Evolutionary conservation across 2,888 invertebrate genomes (phyloP).

Genomic region (Cartodere bifasciata): DNA sequence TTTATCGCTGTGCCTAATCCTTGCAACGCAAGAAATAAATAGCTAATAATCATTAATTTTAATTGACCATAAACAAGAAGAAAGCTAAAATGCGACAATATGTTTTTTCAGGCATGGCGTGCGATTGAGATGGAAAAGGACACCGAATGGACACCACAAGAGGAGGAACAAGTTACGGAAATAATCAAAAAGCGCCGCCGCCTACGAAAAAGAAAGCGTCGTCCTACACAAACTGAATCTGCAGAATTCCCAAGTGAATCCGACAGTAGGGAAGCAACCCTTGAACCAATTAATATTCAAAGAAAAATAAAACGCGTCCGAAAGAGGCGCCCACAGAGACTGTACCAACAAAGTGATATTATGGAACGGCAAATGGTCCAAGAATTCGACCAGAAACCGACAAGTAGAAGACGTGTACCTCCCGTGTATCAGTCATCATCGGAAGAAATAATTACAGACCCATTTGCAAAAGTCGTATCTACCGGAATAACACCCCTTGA

Average conservation of each 20-base stretch:
- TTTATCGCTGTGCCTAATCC: too few species aligned
- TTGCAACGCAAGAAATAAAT: too few species aligned
- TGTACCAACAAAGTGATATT: slow-evolving; percentile 4
- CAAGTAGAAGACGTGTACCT: slow-evolving; percentile 11
- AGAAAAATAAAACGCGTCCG: too few species aligned
- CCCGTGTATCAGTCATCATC: slow-evolving; percentile 10
- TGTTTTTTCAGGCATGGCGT: slow-evolving; percentile 10
- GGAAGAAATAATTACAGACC: slow-evolving; percentile 7
- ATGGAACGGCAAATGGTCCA: slow-evolving; percentile 9
- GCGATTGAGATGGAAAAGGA: slow-evolving; percentile 7
- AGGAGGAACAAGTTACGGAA: not conserved
- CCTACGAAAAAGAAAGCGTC: slow-evolving; percentile 9
- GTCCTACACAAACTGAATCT: slow-evolving; percentile 5
- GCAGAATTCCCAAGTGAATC: too few species aligned
- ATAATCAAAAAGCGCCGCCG: slow-evolving; percentile 6
- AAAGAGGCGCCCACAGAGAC: slow-evolving; percentile 3
- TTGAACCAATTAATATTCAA: too few species aligned
- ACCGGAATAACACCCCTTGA: slow-evolving; percentile 7
- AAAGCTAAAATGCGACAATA: too few species aligned
- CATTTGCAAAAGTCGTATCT: slow-evolving; percentile 6
- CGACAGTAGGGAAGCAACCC: too few species aligned
- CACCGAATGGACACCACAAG: slow-evolving; percentile 10
- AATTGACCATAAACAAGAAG: too few species aligned
- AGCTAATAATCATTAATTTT: too few species aligned
- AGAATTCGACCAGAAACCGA: slow-evolving; percentile 8